Percentiles rank a stretch among this genome's conserved stretches.
phyloP scores from a whole-genome alignment of 2,888 invertebrate species.

The Vandiemenella viatica region DNA sequence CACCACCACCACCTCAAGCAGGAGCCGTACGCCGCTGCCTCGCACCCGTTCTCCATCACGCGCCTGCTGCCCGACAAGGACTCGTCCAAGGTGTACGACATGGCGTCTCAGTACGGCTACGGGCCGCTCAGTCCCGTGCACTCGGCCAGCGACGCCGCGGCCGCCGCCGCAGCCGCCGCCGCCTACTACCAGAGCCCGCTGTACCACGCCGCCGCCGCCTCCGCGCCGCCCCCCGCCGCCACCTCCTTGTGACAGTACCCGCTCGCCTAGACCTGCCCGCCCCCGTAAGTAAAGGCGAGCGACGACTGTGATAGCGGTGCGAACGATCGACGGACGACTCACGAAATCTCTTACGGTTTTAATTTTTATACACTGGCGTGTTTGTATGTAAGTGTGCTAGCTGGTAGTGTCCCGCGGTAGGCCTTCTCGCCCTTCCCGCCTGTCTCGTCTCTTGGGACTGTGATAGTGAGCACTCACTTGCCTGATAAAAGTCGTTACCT shows the following conservation, averaged over 20 bases:
- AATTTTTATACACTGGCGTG: no score
- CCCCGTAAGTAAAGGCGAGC: no score
- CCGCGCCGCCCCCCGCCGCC: slow-evolving; percentile 48
- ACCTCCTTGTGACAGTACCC: slow-evolving; percentile 88
- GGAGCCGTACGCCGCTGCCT: slow-evolving; percentile 66
- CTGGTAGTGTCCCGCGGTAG: no score
- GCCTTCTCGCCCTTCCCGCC: no score
- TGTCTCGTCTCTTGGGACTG: no score
- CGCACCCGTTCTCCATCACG: slow-evolving; percentile 89
- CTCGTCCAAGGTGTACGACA: slow-evolving; percentile 82
- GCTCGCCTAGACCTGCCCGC: slow-evolving; percentile 68
- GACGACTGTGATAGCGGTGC: no score
- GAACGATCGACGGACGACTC: no score
- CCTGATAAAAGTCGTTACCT: no score
- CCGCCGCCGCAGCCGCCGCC: slow-evolving; percentile 44
- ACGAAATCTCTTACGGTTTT: no score
- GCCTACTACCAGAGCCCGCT: slow-evolving; percentile 73
- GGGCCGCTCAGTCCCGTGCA: slow-evolving; percentile 15
- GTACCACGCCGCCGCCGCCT: slow-evolving; percentile 44
- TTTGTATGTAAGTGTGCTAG: no score
- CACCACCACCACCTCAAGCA: slow-evolving; percentile 54
- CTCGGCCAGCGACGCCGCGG: slow-evolving; percentile 24
- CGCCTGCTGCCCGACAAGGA: slow-evolving; percentile 79
- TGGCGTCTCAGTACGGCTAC: slow-evolving; percentile 32
- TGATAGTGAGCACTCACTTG: no score